These are phyloP conservation scores for Mesitornis unicolor DNA, from an alignment of 2,113 vertebrate species.

Conservation along the genomic window DNA sequence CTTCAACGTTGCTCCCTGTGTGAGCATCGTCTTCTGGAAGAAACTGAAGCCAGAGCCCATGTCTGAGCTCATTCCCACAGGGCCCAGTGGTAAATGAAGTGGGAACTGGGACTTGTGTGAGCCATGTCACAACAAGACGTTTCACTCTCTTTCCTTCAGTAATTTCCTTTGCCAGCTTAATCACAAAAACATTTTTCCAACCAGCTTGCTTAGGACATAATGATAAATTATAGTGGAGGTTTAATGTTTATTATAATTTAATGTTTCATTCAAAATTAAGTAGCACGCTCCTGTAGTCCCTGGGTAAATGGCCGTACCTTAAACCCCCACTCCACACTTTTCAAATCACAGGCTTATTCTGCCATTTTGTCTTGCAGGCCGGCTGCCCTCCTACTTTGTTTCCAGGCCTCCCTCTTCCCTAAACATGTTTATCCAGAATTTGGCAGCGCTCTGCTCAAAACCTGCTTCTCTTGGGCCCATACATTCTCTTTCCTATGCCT, in stretches of 20 bases:
- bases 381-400: not conserved
- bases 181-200: slow-evolving; percentile 15
- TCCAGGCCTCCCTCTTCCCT: not conserved
- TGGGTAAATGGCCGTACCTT: not conserved
- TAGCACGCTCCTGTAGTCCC: not conserved
- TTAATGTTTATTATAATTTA: slow-evolving; percentile 47
- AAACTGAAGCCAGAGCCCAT: not conserved
- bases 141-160: not conserved
- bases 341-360: not conserved
- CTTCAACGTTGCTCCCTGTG: not conserved
- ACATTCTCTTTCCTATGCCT: not conserved
- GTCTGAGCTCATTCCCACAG: not conserved
- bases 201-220: not conserved
- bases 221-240: slow-evolving; percentile 20
- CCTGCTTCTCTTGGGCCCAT: not conserved
- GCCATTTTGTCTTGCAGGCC: not conserved
- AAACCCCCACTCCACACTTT: not conserved
- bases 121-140: not conserved
- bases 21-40: not conserved
- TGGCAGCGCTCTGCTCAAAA: not conserved
- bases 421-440: not conserved
- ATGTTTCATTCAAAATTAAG: slow-evolving; percentile 60
- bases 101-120: not conserved
- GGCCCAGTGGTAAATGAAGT: not conserved
- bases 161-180: slow-evolving; percentile 23